Evolutionary conservation across 2,113 vertebrate species (phyloP).

Genomic region (Nothocercus julius): DNA sequence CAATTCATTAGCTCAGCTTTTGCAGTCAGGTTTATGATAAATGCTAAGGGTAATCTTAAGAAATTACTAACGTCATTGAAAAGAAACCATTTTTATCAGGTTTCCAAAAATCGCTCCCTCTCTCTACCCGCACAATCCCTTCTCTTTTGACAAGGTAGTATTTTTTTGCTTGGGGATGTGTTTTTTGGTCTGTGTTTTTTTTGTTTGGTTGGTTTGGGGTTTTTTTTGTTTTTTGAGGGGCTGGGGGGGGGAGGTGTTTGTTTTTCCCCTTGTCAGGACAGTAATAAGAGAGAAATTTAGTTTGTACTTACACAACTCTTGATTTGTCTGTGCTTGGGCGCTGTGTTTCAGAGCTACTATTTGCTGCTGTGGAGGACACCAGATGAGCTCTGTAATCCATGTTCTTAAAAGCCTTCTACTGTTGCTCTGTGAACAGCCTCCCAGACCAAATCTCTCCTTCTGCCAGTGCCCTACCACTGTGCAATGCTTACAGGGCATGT

Average conservation of each 20-base stretch:
- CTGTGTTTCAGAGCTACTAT: background rate
- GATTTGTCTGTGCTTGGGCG: fast-evolving
- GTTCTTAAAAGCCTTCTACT: background rate
- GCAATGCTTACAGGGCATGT: fast-evolving
- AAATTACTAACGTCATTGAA: background rate
- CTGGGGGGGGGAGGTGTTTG: too few species aligned
- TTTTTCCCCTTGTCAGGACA: background rate
- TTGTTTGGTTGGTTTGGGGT: too few species aligned
- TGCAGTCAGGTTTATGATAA: background rate
- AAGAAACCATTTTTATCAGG: background rate
- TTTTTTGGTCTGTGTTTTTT: too few species aligned
- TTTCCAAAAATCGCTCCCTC: background rate
- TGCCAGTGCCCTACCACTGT: fast-evolving
- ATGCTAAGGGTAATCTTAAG: background rate
- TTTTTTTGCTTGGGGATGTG: too few species aligned
- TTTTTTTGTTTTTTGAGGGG: too few species aligned
- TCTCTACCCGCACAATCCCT: too few species aligned
- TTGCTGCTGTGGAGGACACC: background rate
- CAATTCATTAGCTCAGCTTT: background rate
- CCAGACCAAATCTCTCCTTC: background rate
- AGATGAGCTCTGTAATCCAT: background rate
- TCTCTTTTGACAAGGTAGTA: too few species aligned
- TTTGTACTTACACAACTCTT: background rate
- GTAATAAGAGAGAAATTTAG: background rate
- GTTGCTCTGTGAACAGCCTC: background rate